Conservation (phyloP, 2,113 vertebrate genomes). For the Gymnocephalus cernua region DNA sequence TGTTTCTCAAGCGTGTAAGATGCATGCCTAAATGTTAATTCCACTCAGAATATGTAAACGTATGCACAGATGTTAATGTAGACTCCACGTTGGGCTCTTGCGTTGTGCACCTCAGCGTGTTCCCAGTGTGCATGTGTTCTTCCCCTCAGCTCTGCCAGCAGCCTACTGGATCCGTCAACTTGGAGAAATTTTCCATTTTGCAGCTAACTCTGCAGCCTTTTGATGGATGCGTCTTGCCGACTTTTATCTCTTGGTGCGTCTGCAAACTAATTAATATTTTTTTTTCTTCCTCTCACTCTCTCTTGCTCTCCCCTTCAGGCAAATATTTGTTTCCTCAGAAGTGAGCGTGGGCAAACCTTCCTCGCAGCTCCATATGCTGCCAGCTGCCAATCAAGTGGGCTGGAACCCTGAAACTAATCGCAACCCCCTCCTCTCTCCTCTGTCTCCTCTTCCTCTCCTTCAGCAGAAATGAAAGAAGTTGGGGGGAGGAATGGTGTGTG, state of each 20-base stretch:
- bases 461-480: constrained; percentile 70
- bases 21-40: constrained; percentile 92
- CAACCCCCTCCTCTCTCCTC: constrained; percentile 52
- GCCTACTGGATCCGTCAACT: constrained; percentile 91
- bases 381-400: constrained; percentile 92
- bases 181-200: constrained; percentile 96
- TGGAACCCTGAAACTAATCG: constrained; percentile 87
- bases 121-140: constrained; percentile 73
- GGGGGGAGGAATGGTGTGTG: background rate
- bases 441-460: constrained; percentile 59
- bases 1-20: constrained; percentile 90
- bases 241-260: constrained; percentile 93
- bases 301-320: constrained; percentile 87
- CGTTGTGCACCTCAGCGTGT: constrained; percentile 68
- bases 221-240: constrained; percentile 94
- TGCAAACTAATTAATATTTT: constrained; percentile 98
- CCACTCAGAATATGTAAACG: constrained; percentile 90
- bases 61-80: constrained; percentile 93
- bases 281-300: constrained; percentile 74
- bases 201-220: constrained; percentile 91
- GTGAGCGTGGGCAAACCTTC: constrained; percentile 94
- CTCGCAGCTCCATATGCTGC: constrained; percentile 93
- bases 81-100: constrained; percentile 70
- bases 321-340: constrained; percentile 98
- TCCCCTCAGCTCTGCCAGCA: constrained; percentile 89